Percentiles rank a stretch among this genome's conserved stretches.
phyloP scores from a whole-genome alignment of 2,113 vertebrate species.

The Cyphomyrus discorhynchus region DNA sequence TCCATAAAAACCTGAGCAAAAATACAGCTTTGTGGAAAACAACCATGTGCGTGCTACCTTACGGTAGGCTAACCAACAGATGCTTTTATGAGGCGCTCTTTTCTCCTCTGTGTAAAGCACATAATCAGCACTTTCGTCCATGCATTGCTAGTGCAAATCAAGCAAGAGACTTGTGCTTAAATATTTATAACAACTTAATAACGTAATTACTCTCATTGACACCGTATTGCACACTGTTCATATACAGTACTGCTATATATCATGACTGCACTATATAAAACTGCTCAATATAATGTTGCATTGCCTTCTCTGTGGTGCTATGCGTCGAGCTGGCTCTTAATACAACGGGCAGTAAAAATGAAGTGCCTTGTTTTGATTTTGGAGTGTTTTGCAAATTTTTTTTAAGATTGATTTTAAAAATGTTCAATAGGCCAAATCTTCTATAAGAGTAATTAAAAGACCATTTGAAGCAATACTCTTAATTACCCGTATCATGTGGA shows the following conservation, averaged over 20 bases:
- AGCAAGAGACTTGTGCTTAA: conserved; percentile 50
- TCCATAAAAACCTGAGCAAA: conserved; percentile 30
- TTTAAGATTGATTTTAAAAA: not conserved
- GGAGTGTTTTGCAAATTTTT: not conserved
- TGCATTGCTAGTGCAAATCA: conserved; percentile 60
- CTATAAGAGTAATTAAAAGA: not conserved
- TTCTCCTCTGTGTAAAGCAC: conserved; percentile 40
- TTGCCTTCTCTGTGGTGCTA: not conserved
- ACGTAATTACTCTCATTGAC: conserved; percentile 55
- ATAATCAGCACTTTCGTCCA: conserved; percentile 28
- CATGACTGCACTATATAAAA: conserved; percentile 23
- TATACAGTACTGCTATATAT: conserved; percentile 35
- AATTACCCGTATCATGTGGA: not conserved
- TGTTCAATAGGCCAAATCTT: not conserved
- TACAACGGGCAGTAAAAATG: not conserved
- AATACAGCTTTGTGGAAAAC: conserved; percentile 29
- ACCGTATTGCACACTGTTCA: conserved; percentile 48
- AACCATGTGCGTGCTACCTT: conserved; percentile 23
- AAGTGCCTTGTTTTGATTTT: not conserved
- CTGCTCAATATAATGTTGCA: not conserved
- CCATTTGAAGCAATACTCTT: not conserved
- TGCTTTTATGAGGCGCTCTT: conserved; percentile 1
- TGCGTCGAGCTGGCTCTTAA: not conserved
- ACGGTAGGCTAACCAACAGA: conserved; percentile 15
- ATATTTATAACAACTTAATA: conserved; percentile 62